Base-by-base conservation (phyloP, 64 coral and sea anemone species). In the Stichodactyla helianthus region DNA sequence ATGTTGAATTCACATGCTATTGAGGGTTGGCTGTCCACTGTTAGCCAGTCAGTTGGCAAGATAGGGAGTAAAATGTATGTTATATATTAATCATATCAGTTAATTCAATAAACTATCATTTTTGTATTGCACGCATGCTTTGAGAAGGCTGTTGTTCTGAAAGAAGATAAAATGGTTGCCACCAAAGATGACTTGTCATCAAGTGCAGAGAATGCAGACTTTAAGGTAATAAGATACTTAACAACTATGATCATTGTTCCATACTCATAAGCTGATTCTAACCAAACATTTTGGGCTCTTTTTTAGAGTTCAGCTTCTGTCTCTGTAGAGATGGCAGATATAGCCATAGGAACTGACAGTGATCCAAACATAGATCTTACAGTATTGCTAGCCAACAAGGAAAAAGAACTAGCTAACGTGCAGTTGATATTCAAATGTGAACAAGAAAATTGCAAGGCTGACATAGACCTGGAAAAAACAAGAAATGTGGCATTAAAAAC, bases 401-500 rank as follows among this genome's bases (percentile, higher is more conserved):
- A 84, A 35, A 60, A 57, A 61, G 83, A 84, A 54, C 55, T 84
- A 19, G 83, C 6, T 5, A 82, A 65, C n/a, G 84, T 91, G 27
- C 77, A 91, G 68, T 51, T 91, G 52, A 55, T 80, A 82, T 19
- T 86, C 17, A 86, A 61, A 19, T 91, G 89, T 82, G 89, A 85
- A 51, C 71, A 13, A 57, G 76, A 86, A 50, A 91, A 82, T 58
- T 65, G 26, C 14, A 86, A 53, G 60, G 89, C 84, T 68, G 84
- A 91, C 31, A n/a, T 86, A 54, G 89, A 91, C 20, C 20, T 91
- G 77, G 89, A 91, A 57, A 53, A 55, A 51, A 79, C 77, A 13
- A 91, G 59, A 82, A 91, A 91, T 85, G 81, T 80, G 76, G 89
- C 76, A 44, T 79, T 91, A 11, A 91, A n/a, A 82, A 74, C 52